Conservation (phyloP, 2,888 invertebrate genomes). For the Spilarctia lutea region DNA sequence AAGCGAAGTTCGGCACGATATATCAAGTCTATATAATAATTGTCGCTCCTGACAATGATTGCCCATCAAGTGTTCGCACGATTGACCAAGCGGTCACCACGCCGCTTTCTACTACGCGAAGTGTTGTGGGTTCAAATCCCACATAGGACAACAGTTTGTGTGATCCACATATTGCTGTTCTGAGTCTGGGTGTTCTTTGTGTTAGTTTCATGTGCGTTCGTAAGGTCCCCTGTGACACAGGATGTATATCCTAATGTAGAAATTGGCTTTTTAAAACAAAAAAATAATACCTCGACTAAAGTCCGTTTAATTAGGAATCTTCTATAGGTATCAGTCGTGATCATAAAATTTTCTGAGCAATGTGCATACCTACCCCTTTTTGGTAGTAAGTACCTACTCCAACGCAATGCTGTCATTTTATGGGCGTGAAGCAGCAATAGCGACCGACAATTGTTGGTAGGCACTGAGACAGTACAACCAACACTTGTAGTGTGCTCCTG, state of each 20-base stretch:
- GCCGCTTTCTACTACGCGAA: too few relatives aligned
- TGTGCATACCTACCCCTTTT: too few relatives aligned
- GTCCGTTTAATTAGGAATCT: background rate
- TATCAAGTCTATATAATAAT: background rate
- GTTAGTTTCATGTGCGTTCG: too few relatives aligned
- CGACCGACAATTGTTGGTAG: background rate
- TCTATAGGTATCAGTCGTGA: background rate
- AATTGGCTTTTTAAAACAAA: too few relatives aligned
- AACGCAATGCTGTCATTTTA: background rate
- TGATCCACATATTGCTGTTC: too few relatives aligned
- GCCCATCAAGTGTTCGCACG: background rate
- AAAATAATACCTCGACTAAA: background rate
- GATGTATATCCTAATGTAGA: too few relatives aligned
- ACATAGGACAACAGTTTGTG: too few relatives aligned
- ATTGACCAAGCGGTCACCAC: too few relatives aligned
- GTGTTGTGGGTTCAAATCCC: too few relatives aligned
- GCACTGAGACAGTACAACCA: slow-evolving; percentile 12
- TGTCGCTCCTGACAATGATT: background rate
- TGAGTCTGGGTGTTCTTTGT: too few relatives aligned
- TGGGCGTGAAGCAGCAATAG: background rate
- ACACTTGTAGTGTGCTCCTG: slow-evolving; percentile 18
- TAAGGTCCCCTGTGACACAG: too few relatives aligned
- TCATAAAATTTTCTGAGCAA: background rate
- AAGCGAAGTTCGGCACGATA: background rate
- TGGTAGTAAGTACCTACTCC: background rate